A percentile compares a stretch with the other conserved stretches of the same genome.
Conservation (phyloP, 2,113 vertebrate species). For the Phoxinus phoxinus region DNA sequence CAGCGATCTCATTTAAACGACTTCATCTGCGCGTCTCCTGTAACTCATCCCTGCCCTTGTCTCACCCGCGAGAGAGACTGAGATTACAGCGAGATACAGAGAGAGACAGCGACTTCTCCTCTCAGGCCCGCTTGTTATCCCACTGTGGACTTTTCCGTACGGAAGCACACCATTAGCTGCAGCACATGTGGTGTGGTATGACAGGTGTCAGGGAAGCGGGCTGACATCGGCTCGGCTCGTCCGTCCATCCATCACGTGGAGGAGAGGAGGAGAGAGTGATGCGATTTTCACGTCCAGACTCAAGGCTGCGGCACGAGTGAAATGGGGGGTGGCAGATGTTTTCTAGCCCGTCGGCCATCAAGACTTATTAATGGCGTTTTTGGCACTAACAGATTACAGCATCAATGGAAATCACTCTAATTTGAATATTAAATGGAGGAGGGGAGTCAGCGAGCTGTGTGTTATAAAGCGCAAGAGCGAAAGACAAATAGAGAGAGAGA, state of each 20-base stretch:
- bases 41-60: constrained; percentile 30
- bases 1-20: constrained; percentile 27
- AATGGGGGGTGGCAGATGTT: background rate
- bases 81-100: constrained; percentile 19
- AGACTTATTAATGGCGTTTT: constrained; percentile 38
- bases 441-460: constrained; percentile 52
- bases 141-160: background rate
- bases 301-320: background rate
- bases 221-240: constrained; percentile 9
- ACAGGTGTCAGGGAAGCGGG: constrained; percentile 18
- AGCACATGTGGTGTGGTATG: constrained; percentile 12
- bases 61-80: background rate
- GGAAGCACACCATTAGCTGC: constrained; percentile 40
- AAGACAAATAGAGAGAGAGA: constrained; percentile 50
- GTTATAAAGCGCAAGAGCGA: constrained; percentile 44
- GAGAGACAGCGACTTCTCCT: constrained; percentile 10
- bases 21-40: background rate
- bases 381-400: constrained; percentile 32
- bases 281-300: background rate
- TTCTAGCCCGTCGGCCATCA: constrained; percentile 29
- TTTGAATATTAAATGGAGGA: constrained; percentile 45
- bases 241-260: constrained; percentile 22
- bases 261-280: background rate
- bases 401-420: constrained; percentile 32
- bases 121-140: constrained; percentile 38